Evolutionary conservation across 2,797 vertebrate genomes (phyloP).

Genomic region (Bradypus variegatus): DNA sequence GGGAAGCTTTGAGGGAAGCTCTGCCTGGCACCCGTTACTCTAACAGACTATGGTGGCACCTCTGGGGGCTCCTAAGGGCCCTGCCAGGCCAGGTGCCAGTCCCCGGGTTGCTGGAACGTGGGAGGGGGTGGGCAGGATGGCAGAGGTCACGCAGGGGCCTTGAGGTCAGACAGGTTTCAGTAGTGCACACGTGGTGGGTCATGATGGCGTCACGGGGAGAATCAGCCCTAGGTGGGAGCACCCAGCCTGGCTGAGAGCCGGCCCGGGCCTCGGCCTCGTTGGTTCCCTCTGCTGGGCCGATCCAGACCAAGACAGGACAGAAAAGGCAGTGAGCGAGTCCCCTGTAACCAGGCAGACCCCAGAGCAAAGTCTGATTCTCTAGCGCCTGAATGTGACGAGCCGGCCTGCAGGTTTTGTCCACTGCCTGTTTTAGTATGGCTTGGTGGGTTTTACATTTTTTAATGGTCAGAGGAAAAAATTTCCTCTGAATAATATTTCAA

Average conservation of each 20-base stretch:
- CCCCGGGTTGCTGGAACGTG: not conserved
- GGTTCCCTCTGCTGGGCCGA: not conserved
- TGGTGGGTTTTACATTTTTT: not conserved
- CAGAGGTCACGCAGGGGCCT: not conserved
- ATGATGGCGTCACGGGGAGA: not conserved
- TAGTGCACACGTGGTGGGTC: not conserved
- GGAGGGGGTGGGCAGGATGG: not conserved
- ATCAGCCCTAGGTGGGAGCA: not conserved
- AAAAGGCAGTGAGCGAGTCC: accelerated
- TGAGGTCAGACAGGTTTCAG: not conserved
- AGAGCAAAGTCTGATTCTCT: not conserved
- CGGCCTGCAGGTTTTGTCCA: not conserved
- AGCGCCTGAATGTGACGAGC: not conserved
- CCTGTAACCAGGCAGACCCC: not conserved
- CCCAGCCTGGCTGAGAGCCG: not conserved
- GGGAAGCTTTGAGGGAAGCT: not conserved
- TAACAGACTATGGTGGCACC: not conserved
- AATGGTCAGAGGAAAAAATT: not conserved
- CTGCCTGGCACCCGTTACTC: too few species aligned
- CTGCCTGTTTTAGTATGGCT: not conserved
- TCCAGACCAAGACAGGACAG: not conserved
- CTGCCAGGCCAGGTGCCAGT: not conserved
- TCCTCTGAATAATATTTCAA: not conserved
- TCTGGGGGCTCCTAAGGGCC: not conserved
- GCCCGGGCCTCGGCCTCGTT: not conserved